phyloP scores from a whole-genome alignment of 1,140 invertebrate species.

The Aphelinus atriplicis region DNA sequence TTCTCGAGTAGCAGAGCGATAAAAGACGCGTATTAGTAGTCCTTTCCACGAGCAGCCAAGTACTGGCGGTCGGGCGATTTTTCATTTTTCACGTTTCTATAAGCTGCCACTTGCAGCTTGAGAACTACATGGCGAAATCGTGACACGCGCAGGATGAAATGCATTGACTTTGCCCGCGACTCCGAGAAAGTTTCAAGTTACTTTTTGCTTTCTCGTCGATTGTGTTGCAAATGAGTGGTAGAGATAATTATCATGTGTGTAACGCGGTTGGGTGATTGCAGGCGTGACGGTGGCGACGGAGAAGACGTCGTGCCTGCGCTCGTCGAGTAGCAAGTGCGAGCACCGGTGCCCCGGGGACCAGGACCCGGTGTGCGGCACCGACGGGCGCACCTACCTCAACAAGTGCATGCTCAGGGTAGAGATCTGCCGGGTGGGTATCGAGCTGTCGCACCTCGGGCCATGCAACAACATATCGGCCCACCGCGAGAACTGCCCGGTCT shows the following conservation, averaged over 20 bases:
- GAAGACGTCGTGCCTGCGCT: conserved; percentile 74
- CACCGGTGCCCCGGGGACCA: conserved; percentile 81
- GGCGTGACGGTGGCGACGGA: conserved; percentile 70
- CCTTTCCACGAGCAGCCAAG: no score
- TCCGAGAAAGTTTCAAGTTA: not conserved
- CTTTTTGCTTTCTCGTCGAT: no score
- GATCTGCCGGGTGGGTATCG: conserved; percentile 77
- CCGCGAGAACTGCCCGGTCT: conserved; percentile 86
- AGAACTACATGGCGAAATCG: no score
- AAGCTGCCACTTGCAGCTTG: no score
- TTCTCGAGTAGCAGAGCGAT: no score
- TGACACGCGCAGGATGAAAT: no score
- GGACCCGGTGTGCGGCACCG: conserved; percentile 90
- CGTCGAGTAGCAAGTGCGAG: conserved; percentile 80
- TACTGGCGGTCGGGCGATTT: no score
- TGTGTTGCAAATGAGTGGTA: no score
- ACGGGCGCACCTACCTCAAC: conserved; percentile 90
- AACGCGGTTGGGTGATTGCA: conserved; percentile 45
- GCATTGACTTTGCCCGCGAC: not conserved
- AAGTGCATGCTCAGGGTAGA: conserved; percentile 90
- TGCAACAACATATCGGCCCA: conserved; percentile 90
- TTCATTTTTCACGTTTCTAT: no score
- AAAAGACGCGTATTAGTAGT: no score
- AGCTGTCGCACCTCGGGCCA: conserved; percentile 82
- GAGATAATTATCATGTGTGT: no score